Base-by-base conservation (phyloP, 2,113 vertebrate species). In the Nettapus auritus region DNA sequence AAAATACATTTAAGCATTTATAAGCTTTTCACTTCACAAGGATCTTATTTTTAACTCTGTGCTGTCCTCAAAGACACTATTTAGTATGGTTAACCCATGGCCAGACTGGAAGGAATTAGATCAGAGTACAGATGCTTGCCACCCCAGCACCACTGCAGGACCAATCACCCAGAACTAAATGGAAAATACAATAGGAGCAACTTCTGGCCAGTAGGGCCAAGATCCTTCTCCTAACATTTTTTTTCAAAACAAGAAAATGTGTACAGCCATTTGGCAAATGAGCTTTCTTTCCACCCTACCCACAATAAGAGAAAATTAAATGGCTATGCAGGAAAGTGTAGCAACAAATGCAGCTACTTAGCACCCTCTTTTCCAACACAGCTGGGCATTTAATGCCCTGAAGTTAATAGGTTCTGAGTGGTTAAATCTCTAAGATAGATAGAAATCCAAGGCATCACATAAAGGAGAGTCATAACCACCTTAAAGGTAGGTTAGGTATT, bases 1-100 rank as follows among this genome's bases (percentile, higher is more conserved):
- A 91, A 52, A 95, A 95, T 76, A 13, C 95, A 91, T 95, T 95
- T 89, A 86, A 94, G 38, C 60, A 93, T 94, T 92, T 82, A 75
- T 28, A 76, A 94, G 74, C 75, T 93, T 96, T 93, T 82, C 16
- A 73, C 95, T 93, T 77, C 86, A 89, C 26, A 68, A 46, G 67
- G 83, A 81, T 89, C 79, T 90, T 93, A 66, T 91, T 96, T 94
- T 95, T 89, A 95, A 90, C 88, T 88, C 86, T 88, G 16, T 34
- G 5, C 52, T 77, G 6, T 81, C 78, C 95, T 94, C 66, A 87
- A 91, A 93, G 77, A 33, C 15, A 6, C 50, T 78, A 40, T 42
- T 57, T 74, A 89, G 50, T 33, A 20, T 69, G 48, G 23, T 40
- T 77, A 80, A 86, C 22, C 18, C 46, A n/a, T 18, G 60, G 57